A percentile compares a stretch with the other conserved stretches of the same genome.
Evolutionary conservation across 2,113 vertebrate genomes (phyloP).

Genomic region (Odontesthes bonariensis): DNA sequence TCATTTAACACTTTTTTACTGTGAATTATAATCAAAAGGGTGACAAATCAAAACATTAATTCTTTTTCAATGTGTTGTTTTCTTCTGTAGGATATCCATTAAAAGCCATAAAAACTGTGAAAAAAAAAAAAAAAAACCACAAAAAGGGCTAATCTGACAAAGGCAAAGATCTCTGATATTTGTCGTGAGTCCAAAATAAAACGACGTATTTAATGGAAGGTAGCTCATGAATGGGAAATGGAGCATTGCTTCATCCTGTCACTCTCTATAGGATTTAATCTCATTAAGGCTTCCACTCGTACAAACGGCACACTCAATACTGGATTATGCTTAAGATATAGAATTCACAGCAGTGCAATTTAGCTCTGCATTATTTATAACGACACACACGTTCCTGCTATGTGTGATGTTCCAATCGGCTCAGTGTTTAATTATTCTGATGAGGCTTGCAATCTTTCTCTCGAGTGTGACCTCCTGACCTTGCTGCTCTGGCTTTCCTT

Average conservation of each 20-base stretch:
- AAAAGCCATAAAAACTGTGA: background rate
- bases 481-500: background rate
- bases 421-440: slow-evolving; percentile 16
- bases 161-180: slow-evolving; percentile 3
- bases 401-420: slow-evolving; percentile 19
- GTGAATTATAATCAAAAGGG: too few relatives aligned
- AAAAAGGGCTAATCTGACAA: background rate
- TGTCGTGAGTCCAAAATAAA: background rate
- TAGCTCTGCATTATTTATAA: slow-evolving; percentile 7
- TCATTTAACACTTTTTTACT: too few relatives aligned
- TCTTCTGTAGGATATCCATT: background rate
- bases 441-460: slow-evolving; percentile 10
- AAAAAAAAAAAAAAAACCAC: too few relatives aligned
- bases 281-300: slow-evolving; percentile 50
- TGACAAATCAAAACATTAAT: background rate
- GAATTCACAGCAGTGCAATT: slow-evolving; percentile 36
- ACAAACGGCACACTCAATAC: slow-evolving; percentile 16
- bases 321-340: slow-evolving; percentile 52
- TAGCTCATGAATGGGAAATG: slow-evolving; percentile 31
- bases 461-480: slow-evolving; percentile 25
- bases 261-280: slow-evolving; percentile 49
- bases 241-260: slow-evolving; percentile 22
- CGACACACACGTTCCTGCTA: slow-evolving; percentile 21
- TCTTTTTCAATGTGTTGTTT: background rate
- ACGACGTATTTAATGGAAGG: background rate